Percentiles rank a stretch among this genome's conserved stretches.
phyloP scores from a whole-genome alignment of 2,113 vertebrate species.

The Calidris pugnax region DNA sequence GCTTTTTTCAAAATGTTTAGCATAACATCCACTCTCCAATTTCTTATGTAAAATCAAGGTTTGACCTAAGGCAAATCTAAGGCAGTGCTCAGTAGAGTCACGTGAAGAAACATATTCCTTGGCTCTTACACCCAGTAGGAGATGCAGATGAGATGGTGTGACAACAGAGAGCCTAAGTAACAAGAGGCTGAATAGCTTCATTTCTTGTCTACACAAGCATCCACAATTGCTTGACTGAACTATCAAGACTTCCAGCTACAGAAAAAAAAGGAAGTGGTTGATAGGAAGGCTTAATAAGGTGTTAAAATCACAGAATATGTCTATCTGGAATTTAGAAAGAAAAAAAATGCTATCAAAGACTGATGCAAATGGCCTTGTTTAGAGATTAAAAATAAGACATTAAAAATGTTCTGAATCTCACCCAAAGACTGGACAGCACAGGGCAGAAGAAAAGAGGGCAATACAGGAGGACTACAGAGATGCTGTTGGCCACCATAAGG shows the following conservation, averaged over 20 bases:
- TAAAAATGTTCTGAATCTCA: neutral
- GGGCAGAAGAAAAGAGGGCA: neutral
- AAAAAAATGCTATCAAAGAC: neutral
- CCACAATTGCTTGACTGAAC: neutral
- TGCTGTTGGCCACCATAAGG: neutral
- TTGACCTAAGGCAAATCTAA: neutral
- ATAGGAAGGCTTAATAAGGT: neutral
- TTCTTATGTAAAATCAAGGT: neutral
- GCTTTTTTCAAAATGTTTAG: neutral
- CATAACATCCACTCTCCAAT: neutral
- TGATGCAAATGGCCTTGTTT: neutral
- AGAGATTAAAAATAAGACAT: neutral
- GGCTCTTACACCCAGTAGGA: neutral
- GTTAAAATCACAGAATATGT: neutral
- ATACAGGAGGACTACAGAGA: neutral
- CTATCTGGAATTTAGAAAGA: neutral
- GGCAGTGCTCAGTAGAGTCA: neutral
- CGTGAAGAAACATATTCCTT: neutral
- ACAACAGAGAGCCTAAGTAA: neutral
- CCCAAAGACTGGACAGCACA: neutral
- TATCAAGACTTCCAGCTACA: neutral
- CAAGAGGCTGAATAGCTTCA: neutral
- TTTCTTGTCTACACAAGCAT: neutral
- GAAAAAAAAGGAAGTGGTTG: neutral
- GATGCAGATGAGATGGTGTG: neutral